Evolutionary conservation across 2,888 invertebrate genomes (phyloP).

Genomic region (Orchestes rusci): DNA sequence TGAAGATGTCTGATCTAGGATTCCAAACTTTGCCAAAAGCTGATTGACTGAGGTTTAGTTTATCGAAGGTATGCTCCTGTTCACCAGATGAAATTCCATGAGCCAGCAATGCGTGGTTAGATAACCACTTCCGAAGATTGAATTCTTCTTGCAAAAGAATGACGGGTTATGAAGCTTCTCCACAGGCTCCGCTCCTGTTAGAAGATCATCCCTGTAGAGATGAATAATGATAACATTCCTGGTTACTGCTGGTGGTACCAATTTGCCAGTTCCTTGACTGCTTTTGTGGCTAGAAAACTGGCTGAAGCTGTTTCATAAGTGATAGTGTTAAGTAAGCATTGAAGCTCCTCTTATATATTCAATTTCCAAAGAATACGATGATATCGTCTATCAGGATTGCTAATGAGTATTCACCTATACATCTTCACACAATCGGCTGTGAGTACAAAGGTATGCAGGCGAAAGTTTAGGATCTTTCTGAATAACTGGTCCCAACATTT

Average conservation of each 20-base stretch:
- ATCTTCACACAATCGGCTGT: slow-evolving; percentile 3
- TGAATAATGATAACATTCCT: not conserved
- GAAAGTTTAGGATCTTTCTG: slow-evolving; percentile 5
- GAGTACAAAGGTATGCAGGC: not conserved
- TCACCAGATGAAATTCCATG: not conserved
- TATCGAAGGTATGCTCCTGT: no score
- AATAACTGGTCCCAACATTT: slow-evolving; percentile 2
- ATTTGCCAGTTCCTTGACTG: slow-evolving; percentile 3
- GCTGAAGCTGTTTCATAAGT: not conserved
- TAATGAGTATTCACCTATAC: not conserved
- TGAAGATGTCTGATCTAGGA: not conserved
- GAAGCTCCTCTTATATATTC: no score
- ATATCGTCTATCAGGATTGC: not conserved
- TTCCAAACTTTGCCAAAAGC: slow-evolving; percentile 6
- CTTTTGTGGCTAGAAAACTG: not conserved
- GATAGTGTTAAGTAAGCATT: not conserved
- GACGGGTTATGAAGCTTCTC: not conserved
- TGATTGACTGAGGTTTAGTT: not conserved
- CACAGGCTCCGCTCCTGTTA: not conserved
- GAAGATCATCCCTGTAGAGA: slow-evolving; percentile 5
- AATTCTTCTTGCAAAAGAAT: not conserved
- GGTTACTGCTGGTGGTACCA: not conserved
- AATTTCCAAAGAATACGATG: slow-evolving; percentile 1
- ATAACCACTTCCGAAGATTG: not conserved
- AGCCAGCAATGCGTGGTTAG: not conserved